Evolutionary conservation across 2,888 invertebrate species (phyloP).

Genomic region (Ochropleura leucogaster): DNA sequence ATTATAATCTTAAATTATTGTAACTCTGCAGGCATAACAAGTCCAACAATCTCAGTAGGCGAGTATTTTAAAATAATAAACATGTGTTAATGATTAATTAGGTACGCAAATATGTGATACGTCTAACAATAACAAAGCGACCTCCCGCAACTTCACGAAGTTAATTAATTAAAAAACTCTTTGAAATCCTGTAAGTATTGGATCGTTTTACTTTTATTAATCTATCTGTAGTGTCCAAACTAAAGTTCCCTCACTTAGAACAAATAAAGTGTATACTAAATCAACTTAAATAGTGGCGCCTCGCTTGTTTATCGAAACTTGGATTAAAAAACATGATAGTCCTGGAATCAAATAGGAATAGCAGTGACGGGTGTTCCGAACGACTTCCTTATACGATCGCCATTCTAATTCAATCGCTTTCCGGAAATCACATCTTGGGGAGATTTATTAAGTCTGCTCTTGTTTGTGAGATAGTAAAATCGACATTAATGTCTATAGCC

Average conservation of each 20-base stretch:
- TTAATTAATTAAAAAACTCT: slow-evolving; percentile 1
- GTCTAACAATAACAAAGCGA: slow-evolving; percentile 30
- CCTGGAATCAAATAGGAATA: slow-evolving; percentile 67
- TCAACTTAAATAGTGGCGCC: slow-evolving; percentile 51
- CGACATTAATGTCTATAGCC: slow-evolving; percentile 76
- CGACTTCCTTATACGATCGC: slow-evolving; percentile 79
- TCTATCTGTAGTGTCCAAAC: slow-evolving; percentile 9
- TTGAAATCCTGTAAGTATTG: slow-evolving; percentile 5
- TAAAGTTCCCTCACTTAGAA: slow-evolving; percentile 7
- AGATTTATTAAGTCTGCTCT: slow-evolving; percentile 83
- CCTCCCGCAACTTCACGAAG: slow-evolving; percentile 24
- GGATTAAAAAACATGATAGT: slow-evolving; percentile 67
- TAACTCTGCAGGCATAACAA: background rate
- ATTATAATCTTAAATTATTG: slow-evolving; percentile 4
- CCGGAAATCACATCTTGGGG: slow-evolving; percentile 79
- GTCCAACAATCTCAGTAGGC: slow-evolving; percentile 19
- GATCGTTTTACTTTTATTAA: slow-evolving; percentile 1
- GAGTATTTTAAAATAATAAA: slow-evolving; percentile 35
- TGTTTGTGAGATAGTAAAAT: slow-evolving; percentile 82
- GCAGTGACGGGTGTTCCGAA: slow-evolving; percentile 78
- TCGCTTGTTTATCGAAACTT: slow-evolving; percentile 39
- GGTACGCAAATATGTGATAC: slow-evolving; percentile 1
- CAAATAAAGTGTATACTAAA: slow-evolving; percentile 39
- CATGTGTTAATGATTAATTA: slow-evolving; percentile 29
- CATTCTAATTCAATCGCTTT: slow-evolving; percentile 78